Base-by-base conservation (phyloP, 1,140 invertebrate species). In the Tribolium madens region DNA sequence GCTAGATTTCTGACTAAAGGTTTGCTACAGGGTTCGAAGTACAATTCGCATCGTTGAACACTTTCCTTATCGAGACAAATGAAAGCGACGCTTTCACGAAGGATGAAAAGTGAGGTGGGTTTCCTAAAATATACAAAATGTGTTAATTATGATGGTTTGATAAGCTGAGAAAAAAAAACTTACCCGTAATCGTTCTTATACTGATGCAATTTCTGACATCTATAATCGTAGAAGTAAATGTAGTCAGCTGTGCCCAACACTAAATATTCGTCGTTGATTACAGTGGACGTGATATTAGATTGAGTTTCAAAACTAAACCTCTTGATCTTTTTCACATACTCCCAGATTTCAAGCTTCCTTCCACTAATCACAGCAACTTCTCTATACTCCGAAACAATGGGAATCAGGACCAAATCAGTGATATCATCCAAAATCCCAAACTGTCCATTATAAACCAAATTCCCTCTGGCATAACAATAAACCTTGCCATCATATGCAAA, bases 61-160 rank as follows among this genome's bases (percentile, higher is more conserved):
- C 17, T 79, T 53, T 75, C 76, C 12, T 73, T 76, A 72, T 80
- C 77, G 0, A 78, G 76, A n/a, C 77, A 68, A 13, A 78, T 76
- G 9, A 80, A 60, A 17, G 76, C 46, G 9, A 81, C 48, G 52
- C 77, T 71, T 6, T 73, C 14, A 75, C 52, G 60, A 73, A 78
- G 47, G 52, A 79, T n/a, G 70, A 73, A 73, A 33, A 81, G 50
- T 15, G 53, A 79, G 17, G 68, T 70, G 1, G 73, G 57, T 26
- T 75, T 18, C 17, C 75, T 79, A 47, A 52, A 78, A 76, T 4
- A 17, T 14, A 14, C n/a, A 12, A 73, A 13, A 72, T 50, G 18
- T 15, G 33, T 9, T 36, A 50, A 50, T 50, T 17, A 50, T 50
- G n/a, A n/a, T n/a, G n/a, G n/a, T 12, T 17, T 53, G 18, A 21